phyloP scores from a whole-genome alignment of 2,797 vertebrate species.

The Melanotaenia maccullochi region DNA sequence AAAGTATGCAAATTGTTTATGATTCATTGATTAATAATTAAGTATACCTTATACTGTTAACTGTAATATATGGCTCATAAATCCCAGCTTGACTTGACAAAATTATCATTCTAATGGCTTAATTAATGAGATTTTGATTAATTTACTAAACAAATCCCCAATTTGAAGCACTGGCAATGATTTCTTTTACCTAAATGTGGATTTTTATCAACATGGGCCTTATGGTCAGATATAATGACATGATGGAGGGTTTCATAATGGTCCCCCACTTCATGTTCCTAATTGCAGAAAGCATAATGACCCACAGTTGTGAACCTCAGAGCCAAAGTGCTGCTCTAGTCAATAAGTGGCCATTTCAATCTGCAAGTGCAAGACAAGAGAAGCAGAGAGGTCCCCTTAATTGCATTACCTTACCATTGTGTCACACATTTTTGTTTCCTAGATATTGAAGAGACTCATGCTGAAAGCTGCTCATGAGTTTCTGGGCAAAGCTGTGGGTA shows the following conservation, averaged over 20 bases:
- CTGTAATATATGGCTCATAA: slow-evolving; percentile 37
- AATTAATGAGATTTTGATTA: slow-evolving; percentile 50
- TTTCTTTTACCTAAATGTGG: slow-evolving; percentile 3
- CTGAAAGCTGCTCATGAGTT: background rate
- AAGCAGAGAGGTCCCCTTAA: slow-evolving; percentile 46
- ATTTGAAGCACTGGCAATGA: slow-evolving; percentile 20
- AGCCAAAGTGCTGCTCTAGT: slow-evolving; percentile 69
- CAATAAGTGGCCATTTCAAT: slow-evolving; percentile 77
- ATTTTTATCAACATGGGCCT: slow-evolving; percentile 45
- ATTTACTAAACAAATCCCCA: slow-evolving; percentile 38
- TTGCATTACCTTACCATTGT: slow-evolving; percentile 45
- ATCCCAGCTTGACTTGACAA: slow-evolving; percentile 35
- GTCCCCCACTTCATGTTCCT: slow-evolving; percentile 65
- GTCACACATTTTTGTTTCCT: slow-evolving; percentile 32
- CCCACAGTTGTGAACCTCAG: slow-evolving; percentile 55
- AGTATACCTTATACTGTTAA: background rate
- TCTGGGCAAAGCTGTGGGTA: background rate
- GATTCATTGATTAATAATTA: background rate
- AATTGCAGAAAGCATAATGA: slow-evolving; percentile 72
- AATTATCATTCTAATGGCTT: slow-evolving; percentile 26
- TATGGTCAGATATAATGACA: slow-evolving; percentile 56
- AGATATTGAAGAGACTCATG: slow-evolving; percentile 4
- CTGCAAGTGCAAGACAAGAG: slow-evolving; percentile 39
- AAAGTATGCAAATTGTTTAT: background rate
- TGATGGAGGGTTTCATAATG: slow-evolving; percentile 69